Evolutionary conservation across 2,888 invertebrate species (phyloP).

Genomic region (Acanthopleura granulata): DNA sequence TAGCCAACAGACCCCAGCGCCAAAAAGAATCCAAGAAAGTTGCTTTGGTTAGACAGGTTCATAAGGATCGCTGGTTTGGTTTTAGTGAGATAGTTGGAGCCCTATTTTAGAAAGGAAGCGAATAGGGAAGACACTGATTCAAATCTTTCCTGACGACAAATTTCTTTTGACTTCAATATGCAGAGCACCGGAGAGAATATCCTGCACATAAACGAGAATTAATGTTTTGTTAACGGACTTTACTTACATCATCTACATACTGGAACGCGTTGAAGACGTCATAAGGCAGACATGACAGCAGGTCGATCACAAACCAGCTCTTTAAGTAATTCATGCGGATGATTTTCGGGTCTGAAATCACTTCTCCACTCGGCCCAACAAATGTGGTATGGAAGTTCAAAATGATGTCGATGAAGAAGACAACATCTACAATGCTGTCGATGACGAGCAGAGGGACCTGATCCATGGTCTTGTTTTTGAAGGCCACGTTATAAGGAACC

Average conservation of each 20-base stretch:
- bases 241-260: constrained; percentile 86
- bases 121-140: too few species aligned
- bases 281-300: constrained; percentile 98
- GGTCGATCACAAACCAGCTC: constrained; percentile 99
- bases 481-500: constrained; percentile 99
- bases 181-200: too few species aligned
- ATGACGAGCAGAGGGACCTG: constrained; percentile 69
- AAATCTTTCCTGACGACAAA: too few species aligned
- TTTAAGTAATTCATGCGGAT: constrained; percentile 89
- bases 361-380: constrained; percentile 86
- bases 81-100: too few species aligned
- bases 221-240: too few species aligned
- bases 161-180: too few species aligned
- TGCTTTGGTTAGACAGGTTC: too few species aligned
- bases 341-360: constrained; percentile 95
- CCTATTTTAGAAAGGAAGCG: too few species aligned
- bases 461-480: constrained; percentile 93
- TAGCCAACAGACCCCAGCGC: too few species aligned
- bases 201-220: too few species aligned
- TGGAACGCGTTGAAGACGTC: constrained; percentile 99
- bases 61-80: too few species aligned
- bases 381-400: constrained; percentile 99
- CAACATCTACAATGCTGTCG: constrained; percentile 96
- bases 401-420: constrained; percentile 99
- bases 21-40: too few species aligned